Conservation (phyloP, 2,113 vertebrate species). For the Lota lota region DNA sequence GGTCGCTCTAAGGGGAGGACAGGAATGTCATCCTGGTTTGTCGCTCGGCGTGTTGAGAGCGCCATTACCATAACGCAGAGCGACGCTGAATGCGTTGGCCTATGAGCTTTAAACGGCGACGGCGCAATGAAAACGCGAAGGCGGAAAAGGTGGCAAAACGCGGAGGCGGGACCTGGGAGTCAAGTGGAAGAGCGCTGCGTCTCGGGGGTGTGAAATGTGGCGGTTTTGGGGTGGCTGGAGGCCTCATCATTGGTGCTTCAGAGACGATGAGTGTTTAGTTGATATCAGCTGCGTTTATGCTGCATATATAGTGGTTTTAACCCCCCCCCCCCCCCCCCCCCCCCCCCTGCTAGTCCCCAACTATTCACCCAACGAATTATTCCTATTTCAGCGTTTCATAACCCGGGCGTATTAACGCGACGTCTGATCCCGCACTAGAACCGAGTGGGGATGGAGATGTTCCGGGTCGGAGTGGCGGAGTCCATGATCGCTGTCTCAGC, state of each 20-base stretch:
- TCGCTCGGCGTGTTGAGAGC: conserved; percentile 55
- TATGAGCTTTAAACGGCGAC: conserved; percentile 81
- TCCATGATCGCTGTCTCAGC: conserved; percentile 79
- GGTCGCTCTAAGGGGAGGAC: too few relatives aligned
- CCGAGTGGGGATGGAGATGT: conserved; percentile 70
- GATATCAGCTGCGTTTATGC: too few relatives aligned
- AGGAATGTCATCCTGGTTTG: background rate
- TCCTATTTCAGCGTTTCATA: background rate
- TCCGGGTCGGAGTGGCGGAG: conserved; percentile 57
- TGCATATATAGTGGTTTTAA: too few relatives aligned
- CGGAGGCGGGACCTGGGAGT: conserved; percentile 89
- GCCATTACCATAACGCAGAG: conserved; percentile 64
- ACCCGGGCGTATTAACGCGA: too few relatives aligned
- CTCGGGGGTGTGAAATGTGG: conserved; percentile 85
- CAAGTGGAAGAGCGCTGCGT: conserved; percentile 89
- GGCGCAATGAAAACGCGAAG: conserved; percentile 69
- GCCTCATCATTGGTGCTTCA: too few relatives aligned
- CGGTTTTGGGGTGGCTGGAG: conserved; percentile 71
- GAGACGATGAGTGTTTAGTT: too few relatives aligned
- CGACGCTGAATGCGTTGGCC: conserved; percentile 77
- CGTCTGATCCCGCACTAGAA: too few relatives aligned
- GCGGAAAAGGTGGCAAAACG: conserved; percentile 79
- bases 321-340: too few relatives aligned
- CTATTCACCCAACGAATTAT: background rate
- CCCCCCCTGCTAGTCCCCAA: too few relatives aligned